A percentile compares a stretch with the other conserved stretches of the same genome.
Conservation (phyloP, 1,140 invertebrate species). For the Drosophila littoralis region DNA sequence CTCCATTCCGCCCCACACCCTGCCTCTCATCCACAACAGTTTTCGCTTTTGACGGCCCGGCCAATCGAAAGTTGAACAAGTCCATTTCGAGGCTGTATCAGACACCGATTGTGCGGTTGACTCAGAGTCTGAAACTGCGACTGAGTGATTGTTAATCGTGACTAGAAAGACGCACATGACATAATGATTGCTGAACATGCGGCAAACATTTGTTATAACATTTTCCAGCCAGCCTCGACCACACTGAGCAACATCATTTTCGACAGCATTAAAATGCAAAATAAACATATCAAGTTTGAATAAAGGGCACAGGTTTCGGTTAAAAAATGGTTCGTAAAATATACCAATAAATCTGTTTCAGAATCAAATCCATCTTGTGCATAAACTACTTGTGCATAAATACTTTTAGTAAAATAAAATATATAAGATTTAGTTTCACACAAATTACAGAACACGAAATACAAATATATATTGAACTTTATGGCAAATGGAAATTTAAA, state of each 20-base stretch:
- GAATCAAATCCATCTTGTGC: not conserved
- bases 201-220: constrained; percentile 64
- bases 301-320: too few relatives aligned
- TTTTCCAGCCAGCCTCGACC: constrained; percentile 16
- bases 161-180: constrained; percentile 49
- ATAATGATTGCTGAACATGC: constrained; percentile 62
- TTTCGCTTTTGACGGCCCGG: constrained; percentile 43
- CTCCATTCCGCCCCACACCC: not conserved
- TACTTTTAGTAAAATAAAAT: too few relatives aligned
- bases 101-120: constrained; percentile 48
- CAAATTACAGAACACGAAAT: too few relatives aligned
- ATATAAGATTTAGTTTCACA: too few relatives aligned
- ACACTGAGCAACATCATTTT: constrained; percentile 12
- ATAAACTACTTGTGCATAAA: too few relatives aligned
- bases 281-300: not conserved
- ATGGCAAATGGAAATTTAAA: not conserved
- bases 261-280: not conserved
- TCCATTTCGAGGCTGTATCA: constrained; percentile 62
- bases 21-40: not conserved
- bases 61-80: constrained; percentile 74
- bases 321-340: too few relatives aligned
- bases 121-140: constrained; percentile 6
- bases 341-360: not conserved
- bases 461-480: too few relatives aligned
- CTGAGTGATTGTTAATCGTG: constrained; percentile 61